A percentile compares a stretch with the other conserved stretches of the same genome.
phyloP scores from a whole-genome alignment of 2,113 vertebrate genomes.

The Anhinga rufa region DNA sequence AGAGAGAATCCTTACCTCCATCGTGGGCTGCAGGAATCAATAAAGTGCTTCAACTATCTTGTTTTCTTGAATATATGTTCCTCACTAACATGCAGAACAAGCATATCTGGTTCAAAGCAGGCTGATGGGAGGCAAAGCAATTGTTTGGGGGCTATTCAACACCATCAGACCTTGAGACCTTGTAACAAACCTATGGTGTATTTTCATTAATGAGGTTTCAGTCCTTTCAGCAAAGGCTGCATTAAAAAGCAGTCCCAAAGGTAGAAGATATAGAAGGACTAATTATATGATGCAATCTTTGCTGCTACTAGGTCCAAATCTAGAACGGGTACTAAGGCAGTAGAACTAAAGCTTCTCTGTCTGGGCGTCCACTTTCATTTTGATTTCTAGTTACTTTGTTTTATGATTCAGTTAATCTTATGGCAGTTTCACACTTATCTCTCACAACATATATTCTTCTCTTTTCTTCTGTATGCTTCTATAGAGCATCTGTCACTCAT shows the following conservation, averaged over 20 bases:
- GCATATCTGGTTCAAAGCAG: background rate
- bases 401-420: background rate
- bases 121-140: background rate
- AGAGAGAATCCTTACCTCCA: background rate
- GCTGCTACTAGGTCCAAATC: background rate
- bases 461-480: background rate
- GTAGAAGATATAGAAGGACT: background rate
- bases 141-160: background rate
- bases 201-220: background rate
- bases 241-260: background rate
- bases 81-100: background rate
- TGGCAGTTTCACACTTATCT: background rate
- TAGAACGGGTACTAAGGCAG: background rate
- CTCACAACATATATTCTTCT: background rate
- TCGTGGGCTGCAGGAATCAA: background rate
- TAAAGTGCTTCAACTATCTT: background rate
- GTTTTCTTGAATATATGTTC: background rate
- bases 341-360: background rate
- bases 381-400: background rate
- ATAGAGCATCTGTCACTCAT: background rate
- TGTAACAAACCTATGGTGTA: background rate
- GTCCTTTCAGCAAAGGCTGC: background rate
- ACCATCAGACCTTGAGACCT: background rate
- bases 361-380: background rate
- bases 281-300: background rate